Percentiles rank a stretch among this genome's conserved stretches.
These are phyloP conservation scores for Corythornis leucogaster DNA, from an alignment of 2,797 vertebrate genomes.

Conservation along the genomic window DNA sequence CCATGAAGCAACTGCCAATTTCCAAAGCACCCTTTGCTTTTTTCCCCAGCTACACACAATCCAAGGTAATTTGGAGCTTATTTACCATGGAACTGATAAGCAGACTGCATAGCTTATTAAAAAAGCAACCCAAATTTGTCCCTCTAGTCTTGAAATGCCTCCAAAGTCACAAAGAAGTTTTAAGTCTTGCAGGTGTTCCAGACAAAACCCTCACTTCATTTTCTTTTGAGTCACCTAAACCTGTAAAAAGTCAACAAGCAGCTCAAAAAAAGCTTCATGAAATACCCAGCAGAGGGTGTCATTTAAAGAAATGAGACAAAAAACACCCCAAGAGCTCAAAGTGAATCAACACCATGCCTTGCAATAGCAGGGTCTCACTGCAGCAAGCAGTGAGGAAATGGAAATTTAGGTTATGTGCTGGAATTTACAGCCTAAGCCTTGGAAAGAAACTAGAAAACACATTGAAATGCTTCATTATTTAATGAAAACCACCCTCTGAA, in stretches of 20 bases:
- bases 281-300: neutral
- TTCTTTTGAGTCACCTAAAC: neutral
- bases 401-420: fast-evolving
- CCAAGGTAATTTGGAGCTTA: neutral
- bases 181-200: neutral
- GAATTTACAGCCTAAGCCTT: neutral
- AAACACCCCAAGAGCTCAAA: neutral
- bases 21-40: neutral
- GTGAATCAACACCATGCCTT: neutral
- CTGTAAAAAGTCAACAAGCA: neutral
- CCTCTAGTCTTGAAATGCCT: neutral
- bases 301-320: fast-evolving
- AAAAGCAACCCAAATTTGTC: fast-evolving
- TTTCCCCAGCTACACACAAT: neutral
- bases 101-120: fast-evolving
- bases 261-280: neutral
- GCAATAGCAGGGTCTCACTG: fast-evolving
- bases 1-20: neutral
- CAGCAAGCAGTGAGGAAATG: neutral
- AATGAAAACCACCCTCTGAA: fast-evolving
- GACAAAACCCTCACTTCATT: neutral
- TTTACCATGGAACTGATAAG: neutral
- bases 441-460: neutral
- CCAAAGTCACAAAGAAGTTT: neutral
- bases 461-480: neutral